Conservation (phyloP, 35 echinoderm and acorn worm genomes). For the Lytechinus pictus region DNA sequence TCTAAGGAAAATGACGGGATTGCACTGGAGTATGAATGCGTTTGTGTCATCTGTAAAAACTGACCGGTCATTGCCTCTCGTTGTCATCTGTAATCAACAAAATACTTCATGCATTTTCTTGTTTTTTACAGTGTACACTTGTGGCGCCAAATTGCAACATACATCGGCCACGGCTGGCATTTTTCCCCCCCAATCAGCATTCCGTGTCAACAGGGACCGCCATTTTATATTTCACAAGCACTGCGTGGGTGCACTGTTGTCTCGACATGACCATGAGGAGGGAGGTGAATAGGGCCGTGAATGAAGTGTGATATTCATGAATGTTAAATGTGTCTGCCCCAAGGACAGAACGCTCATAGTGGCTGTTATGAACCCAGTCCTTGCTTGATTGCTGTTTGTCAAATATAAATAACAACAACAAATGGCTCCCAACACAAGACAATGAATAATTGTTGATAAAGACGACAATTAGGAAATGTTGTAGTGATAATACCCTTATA, state of each 20-base stretch:
- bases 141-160: too few species aligned
- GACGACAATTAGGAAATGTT: too few species aligned
- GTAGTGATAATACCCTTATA: too few species aligned
- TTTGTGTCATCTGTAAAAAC: too few species aligned
- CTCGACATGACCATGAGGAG: background rate
- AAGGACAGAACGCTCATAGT: background rate
- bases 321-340: background rate
- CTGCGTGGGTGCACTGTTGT: background rate
- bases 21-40: too few species aligned
- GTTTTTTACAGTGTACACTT: background rate
- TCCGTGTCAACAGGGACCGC: background rate
- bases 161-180: too few species aligned
- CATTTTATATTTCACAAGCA: background rate
- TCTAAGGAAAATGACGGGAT: too few species aligned
- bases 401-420: background rate
- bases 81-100: background rate
- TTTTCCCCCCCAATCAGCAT: too few species aligned
- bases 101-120: background rate
- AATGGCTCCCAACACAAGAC: background rate
- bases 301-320: conserved; percentile 3
- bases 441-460: background rate
- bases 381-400: background rate
- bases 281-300: background rate
- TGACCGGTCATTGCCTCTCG: too few species aligned
- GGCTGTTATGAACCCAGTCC: background rate